phyloP scores from a whole-genome alignment of 2,888 invertebrate species.

The Chloroclystis v-ata region DNA sequence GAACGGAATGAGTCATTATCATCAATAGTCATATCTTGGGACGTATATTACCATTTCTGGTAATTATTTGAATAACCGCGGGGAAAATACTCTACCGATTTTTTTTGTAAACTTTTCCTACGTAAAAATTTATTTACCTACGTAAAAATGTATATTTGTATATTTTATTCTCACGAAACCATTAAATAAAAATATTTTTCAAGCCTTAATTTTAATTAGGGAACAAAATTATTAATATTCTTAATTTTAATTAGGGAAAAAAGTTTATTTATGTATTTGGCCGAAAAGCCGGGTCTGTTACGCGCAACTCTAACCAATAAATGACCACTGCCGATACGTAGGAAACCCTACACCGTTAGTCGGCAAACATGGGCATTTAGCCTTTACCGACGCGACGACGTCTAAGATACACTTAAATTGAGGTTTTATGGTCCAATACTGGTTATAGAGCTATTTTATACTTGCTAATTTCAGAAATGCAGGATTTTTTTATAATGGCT shows the following conservation, averaged over 20 bases:
- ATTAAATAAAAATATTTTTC: too few relatives aligned
- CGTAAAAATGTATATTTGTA: too few relatives aligned
- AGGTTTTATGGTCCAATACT: constrained; percentile 38
- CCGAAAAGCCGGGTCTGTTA: constrained; percentile 4
- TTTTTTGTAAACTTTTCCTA: too few relatives aligned
- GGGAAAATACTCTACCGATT: background rate
- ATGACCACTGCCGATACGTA: constrained; percentile 27
- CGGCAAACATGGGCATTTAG: constrained; percentile 44
- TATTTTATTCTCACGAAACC: too few relatives aligned
- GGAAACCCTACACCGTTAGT: constrained; percentile 33
- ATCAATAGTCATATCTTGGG: too few relatives aligned
- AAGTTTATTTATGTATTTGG: background rate
- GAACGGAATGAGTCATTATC: background rate
- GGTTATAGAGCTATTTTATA: constrained; percentile 39
- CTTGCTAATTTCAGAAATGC: constrained; percentile 6
- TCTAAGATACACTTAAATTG: constrained; percentile 41
- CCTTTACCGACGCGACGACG: constrained; percentile 41
- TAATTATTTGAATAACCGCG: too few relatives aligned
- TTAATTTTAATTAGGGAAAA: too few relatives aligned
- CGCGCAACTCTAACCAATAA: constrained; percentile 5
- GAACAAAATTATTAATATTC: too few relatives aligned
- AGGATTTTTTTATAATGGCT: too few relatives aligned
- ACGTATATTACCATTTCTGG: too few relatives aligned
- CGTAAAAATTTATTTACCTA: too few relatives aligned
- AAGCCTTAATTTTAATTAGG: too few relatives aligned